These are phyloP conservation scores for Ciconia nigra DNA, from an alignment of 2,797 vertebrate species.

Conservation along the genomic window DNA sequence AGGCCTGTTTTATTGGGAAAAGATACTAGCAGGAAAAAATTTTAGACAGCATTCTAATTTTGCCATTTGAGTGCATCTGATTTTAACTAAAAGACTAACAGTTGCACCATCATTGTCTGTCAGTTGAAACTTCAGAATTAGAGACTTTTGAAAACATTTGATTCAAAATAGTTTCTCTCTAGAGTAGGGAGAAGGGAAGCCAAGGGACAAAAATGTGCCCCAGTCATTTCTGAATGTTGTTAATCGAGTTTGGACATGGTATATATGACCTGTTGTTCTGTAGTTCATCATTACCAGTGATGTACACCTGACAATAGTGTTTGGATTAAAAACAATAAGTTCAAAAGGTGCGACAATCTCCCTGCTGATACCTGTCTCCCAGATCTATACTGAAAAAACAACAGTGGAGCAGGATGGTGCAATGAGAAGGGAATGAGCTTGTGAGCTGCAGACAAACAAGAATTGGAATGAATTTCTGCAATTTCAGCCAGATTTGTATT, in stretches of 20 bases:
- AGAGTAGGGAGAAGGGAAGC: neutral
- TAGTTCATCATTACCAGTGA: neutral
- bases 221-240: neutral
- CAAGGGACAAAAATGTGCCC: neutral
- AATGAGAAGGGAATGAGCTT: neutral
- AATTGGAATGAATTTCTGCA: neutral
- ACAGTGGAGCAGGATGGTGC: neutral
- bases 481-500: neutral
- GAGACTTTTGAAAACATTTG: neutral
- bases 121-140: neutral
- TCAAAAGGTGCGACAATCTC: neutral
- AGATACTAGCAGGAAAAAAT: neutral
- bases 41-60: neutral
- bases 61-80: neutral
- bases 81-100: neutral
- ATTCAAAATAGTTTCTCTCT: neutral
- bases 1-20: neutral
- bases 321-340: neutral
- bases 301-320: neutral
- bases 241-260: neutral
- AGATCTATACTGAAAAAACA: neutral
- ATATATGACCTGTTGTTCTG: neutral
- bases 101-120: neutral
- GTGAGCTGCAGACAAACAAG: neutral
- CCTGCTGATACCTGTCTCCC: neutral